phyloP scores from a whole-genome alignment of 2,113 vertebrate genomes.

The Notarius quadriscutis region DNA sequence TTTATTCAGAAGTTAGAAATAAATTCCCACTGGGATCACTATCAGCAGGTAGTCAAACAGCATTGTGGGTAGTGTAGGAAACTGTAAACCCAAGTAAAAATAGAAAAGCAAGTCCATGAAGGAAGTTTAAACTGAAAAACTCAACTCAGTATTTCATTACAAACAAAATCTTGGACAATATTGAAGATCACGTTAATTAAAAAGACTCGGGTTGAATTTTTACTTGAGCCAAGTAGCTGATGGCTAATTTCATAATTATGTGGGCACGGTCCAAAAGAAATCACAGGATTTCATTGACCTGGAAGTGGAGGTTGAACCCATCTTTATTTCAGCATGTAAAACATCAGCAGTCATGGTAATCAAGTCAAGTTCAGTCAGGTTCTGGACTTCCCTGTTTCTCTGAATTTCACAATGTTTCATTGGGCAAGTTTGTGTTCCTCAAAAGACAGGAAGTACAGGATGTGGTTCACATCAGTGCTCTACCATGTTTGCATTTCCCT shows the following conservation, averaged over 20 bases:
- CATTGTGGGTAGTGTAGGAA: background rate
- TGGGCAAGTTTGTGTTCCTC: background rate
- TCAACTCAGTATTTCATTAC: background rate
- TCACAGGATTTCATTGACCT: background rate
- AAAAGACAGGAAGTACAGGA: background rate
- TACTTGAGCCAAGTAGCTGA: background rate
- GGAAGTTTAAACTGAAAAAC: background rate
- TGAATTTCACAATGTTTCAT: background rate
- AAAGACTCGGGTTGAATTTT: background rate
- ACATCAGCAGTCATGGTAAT: background rate
- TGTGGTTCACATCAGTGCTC: background rate
- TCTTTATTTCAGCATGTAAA: background rate
- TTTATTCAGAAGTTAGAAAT: background rate
- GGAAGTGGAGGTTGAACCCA: background rate
- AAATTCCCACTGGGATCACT: background rate
- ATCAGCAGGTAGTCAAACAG: background rate
- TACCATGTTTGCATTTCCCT: background rate
- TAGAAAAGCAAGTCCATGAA: background rate
- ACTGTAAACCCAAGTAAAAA: background rate
- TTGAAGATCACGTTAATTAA: background rate
- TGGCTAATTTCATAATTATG: background rate
- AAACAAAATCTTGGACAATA: background rate
- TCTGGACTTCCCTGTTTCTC: background rate
- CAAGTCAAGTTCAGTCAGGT: too few species aligned
- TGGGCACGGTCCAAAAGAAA: background rate